Evolutionary conservation across 1,140 invertebrate species (phyloP), one percentile per base, ranked within the genome.

Genomic region (Drosophila albomicans): DNA sequence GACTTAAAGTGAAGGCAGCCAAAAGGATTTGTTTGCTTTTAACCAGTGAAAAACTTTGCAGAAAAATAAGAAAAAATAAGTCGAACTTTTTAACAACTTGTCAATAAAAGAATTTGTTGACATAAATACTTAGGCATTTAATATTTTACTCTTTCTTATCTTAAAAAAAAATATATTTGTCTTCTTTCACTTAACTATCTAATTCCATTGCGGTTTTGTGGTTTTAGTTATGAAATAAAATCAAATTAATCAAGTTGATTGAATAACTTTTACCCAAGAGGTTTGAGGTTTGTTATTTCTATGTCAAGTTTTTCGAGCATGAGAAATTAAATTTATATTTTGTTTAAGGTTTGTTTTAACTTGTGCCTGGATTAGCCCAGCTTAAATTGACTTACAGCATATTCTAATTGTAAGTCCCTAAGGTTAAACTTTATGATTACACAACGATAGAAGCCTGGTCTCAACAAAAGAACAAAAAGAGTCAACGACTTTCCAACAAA

Each of bases 401-500:
- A 13, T 52, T 13, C 11, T 52, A 11, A 30, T 30, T 8, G 11
- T 11, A n/a, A 52, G 13, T 4, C 25, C 3, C 51, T 32, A 52
- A 32, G 10, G 2, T 8, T 32, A 32, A 52, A 15, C 28, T 7
- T 28, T 30, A 52, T 52, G 51, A 32, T 32, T 52, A 52, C 2
- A 32, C n/a, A 52, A 32, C n/a, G 51, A 52, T 43, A 43, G 41
- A 43, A 13, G 41, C 41, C 41, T 43, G 41, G 11, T n/a, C 41
- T 43, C 11, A 43, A 43, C 28, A 52, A 52, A 20, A n/a, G n/a
- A 30, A 13, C 28, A 52, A 25, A 13, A 52, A 52, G 28, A 32
- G 25, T 30, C 51, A 25, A 52, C 28, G 51, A 52, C 51, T 52
- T 52, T 25, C 2, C 51, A 52, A 52, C 51, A 52, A 52, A 52